Evolutionary conservation across 2,888 invertebrate genomes (phyloP).

Genomic region (Dorcus hopei): DNA sequence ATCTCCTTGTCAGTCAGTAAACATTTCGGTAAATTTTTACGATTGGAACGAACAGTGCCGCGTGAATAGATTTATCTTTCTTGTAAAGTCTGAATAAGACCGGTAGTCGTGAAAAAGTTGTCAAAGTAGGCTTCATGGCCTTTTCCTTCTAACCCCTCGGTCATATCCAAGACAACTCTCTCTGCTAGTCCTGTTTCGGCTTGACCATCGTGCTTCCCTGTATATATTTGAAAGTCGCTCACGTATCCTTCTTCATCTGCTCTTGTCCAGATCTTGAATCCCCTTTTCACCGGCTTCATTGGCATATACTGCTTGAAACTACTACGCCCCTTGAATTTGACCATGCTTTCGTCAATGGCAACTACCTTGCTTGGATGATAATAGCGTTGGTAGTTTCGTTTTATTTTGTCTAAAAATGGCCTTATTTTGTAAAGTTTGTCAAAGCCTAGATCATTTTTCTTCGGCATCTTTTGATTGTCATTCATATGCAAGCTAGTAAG

Average conservation of each 20-base stretch:
- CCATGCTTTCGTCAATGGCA: neutral
- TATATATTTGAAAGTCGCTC: slow-evolving; percentile 33
- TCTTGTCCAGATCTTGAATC: slow-evolving; percentile 30
- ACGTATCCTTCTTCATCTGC: slow-evolving; percentile 29
- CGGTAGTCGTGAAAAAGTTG: slow-evolving; percentile 27
- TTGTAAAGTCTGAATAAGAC: slow-evolving; percentile 21
- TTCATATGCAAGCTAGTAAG: too few relatives aligned
- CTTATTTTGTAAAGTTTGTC: too few relatives aligned
- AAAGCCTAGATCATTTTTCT: too few relatives aligned
- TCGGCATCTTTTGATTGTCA: too few relatives aligned
- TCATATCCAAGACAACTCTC: slow-evolving; percentile 16
- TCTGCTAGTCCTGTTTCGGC: slow-evolving; percentile 1
- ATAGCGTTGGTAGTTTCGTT: too few relatives aligned
- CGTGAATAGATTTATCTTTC: slow-evolving; percentile 22
- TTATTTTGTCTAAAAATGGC: too few relatives aligned
- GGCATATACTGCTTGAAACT: neutral
- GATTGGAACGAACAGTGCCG: slow-evolving; percentile 24
- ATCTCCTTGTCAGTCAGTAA: neutral
- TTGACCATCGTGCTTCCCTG: too few relatives aligned
- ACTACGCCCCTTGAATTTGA: neutral
- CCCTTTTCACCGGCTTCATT: neutral
- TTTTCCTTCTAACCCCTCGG: slow-evolving; percentile 10
- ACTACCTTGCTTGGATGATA: too few relatives aligned
- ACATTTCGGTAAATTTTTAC: slow-evolving; percentile 20
- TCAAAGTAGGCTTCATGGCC: slow-evolving; percentile 28